Conservation (phyloP, 2,113 vertebrate genomes). For the Oreochromis tanganicae region DNA sequence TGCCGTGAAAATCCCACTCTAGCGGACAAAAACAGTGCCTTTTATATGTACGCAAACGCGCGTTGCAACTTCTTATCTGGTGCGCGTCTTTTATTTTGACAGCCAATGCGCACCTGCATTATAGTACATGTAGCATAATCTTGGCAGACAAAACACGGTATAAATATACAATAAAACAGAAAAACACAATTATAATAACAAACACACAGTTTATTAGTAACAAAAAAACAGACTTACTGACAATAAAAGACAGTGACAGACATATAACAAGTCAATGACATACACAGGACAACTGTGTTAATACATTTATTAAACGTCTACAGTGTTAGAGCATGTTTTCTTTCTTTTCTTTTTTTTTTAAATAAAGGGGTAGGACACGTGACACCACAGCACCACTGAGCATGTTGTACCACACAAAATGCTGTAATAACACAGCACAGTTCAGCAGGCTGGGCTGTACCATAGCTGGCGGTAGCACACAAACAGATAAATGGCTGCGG, state of each 20-base stretch:
- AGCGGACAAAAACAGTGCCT: too few relatives aligned
- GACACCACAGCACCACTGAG: not conserved
- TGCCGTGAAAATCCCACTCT: too few relatives aligned
- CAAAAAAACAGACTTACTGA: not conserved
- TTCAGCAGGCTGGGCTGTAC: constrained; percentile 33
- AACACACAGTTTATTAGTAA: not conserved
- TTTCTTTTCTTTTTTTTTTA: not conserved
- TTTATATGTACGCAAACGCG: too few relatives aligned
- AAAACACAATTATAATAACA: not conserved
- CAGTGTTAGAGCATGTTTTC: not conserved
- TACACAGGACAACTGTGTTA: not conserved
- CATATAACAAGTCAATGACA: not conserved
- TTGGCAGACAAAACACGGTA: not conserved
- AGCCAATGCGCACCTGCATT: too few relatives aligned
- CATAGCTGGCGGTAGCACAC: constrained; percentile 56
- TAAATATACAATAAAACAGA: not conserved
- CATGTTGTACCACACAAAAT: not conserved
- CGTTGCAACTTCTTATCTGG: too few relatives aligned
- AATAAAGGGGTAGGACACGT: not conserved
- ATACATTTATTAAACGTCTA: not conserved
- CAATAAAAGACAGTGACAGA: not conserved
- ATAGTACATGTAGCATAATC: not conserved
- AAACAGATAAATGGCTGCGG: constrained; percentile 64
- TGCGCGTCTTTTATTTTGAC: too few relatives aligned
- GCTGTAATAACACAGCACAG: not conserved